Evolutionary conservation across 2,888 invertebrate species (phyloP), one percentile per base, ranked within the genome.

Genomic region (Caenorhabditis plicata): DNA sequence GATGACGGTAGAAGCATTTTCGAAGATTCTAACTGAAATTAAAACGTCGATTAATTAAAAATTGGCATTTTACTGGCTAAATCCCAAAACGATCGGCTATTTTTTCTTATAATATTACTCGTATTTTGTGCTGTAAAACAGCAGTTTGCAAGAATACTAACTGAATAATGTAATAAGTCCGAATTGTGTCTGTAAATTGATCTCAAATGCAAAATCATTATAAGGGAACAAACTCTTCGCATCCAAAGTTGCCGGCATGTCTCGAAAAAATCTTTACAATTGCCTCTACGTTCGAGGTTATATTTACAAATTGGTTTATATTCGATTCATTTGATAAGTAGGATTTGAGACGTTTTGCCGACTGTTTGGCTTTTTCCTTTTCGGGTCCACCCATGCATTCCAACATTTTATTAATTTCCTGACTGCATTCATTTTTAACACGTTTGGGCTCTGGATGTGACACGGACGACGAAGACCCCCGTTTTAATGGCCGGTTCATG

Each of bases 11-110:
- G 40, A 45, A 2, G 58, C 40, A 35, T 55, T 68, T 39, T 74
- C 73, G 36, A 70, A 58, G 15, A 74, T 57, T 22, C 68, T 57
- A 9, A 62, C 71, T 70, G 61, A 44, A 56, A 49, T 38, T 15
- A 33, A 44, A 13, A 20, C 26, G n/a, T 15, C 39, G 13, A 26
- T 39, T 9, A 5, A 13, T 4, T 15, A 7, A 39, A 48, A 39
- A 39, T 29, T 15, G 15, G 9, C 17, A 22, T 22, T 5, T 13
- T 33, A 55, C 56, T 42, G 5, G 53, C 39, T 11, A 42, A 39
- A 29, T 60, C 60, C 8, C 53, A 26, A 31, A 60, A 60, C 17
- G 27, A 35, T 23, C 52, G 26, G n/a, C 45, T 48, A 5, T 48
- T 50, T 17, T 40, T 48, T 15, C 40, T 39, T 17, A 60, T 42